Percentiles rank a stretch among this genome's conserved stretches.
Evolutionary conservation across 1,140 invertebrate genomes (phyloP).

Genomic region (Sarcophaga bullata): DNA sequence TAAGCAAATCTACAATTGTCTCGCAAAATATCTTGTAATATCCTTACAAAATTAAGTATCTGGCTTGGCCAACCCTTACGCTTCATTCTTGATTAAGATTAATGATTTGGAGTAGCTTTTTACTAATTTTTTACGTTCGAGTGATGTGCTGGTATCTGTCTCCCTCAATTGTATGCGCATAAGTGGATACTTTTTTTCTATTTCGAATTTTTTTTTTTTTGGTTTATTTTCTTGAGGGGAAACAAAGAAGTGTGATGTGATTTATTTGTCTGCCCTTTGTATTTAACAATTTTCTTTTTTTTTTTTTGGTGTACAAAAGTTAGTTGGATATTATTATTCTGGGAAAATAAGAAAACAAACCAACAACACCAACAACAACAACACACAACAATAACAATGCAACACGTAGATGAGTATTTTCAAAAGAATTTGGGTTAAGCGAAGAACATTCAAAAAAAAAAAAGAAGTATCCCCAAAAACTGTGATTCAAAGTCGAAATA

Average conservation of each 20-base stretch:
- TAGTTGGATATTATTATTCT: slow-evolving; percentile 18
- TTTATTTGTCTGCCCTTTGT: slow-evolving; percentile 65
- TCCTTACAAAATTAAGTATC: no score
- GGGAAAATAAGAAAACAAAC: background rate
- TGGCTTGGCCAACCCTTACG: no score
- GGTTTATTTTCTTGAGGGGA: slow-evolving; percentile 1
- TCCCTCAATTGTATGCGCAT: background rate
- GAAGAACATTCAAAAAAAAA: background rate
- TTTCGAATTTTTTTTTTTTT: slow-evolving; percentile 10
- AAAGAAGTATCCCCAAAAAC: background rate
- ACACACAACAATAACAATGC: background rate
- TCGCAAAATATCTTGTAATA: no score
- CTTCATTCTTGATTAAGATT: no score
- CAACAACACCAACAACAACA: background rate
- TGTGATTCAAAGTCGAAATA: background rate
- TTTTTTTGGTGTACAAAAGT: background rate
- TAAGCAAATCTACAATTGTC: no score
- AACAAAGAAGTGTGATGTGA: slow-evolving; percentile 60
- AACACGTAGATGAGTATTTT: background rate
- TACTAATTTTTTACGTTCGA: no score
- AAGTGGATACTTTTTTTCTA: background rate
- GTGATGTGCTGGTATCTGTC: background rate
- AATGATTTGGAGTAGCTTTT: no score
- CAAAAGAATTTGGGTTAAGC: slow-evolving; percentile 10
- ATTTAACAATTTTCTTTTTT: slow-evolving; percentile 23